Evolutionary conservation across 2,888 invertebrate species (phyloP).

Genomic region (Drosophila macrospina): DNA sequence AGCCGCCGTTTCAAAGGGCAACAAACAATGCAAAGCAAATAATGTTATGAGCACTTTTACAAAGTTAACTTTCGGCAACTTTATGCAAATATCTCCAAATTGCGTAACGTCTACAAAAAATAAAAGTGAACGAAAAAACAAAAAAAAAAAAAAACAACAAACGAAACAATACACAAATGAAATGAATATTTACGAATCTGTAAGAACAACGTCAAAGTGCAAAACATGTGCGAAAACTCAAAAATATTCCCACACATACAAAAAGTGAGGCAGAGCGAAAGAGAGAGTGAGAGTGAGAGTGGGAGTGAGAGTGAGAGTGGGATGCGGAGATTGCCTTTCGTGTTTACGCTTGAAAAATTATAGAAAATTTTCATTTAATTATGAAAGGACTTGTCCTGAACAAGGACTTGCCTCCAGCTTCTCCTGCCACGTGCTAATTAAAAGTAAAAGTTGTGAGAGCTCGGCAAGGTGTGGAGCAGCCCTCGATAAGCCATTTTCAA

Average conservation of each 20-base stretch:
- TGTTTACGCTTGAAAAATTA: slow-evolving; percentile 73
- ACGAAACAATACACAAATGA: slow-evolving; percentile 55
- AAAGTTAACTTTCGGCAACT: slow-evolving; percentile 41
- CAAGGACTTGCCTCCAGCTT: slow-evolving; percentile 4
- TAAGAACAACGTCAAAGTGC: slow-evolving; percentile 45
- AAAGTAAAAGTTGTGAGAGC: slow-evolving; percentile 45
- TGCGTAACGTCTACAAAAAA: slow-evolving; percentile 23
- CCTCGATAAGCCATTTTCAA: slow-evolving; percentile 45
- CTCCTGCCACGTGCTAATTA: slow-evolving; percentile 52
- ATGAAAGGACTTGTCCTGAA: slow-evolving; percentile 58
- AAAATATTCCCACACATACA: slow-evolving; percentile 69
- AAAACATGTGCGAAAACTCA: slow-evolving; percentile 73
- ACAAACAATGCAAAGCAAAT: slow-evolving; percentile 30
- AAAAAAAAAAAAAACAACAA: slow-evolving; percentile 16
- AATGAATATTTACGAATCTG: slow-evolving; percentile 77
- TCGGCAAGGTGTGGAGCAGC: slow-evolving; percentile 31
- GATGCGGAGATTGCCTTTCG: slow-evolving; percentile 49
- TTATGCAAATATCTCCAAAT: slow-evolving; percentile 70
- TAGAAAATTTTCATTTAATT: slow-evolving; percentile 77
- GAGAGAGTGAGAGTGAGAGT: background rate
- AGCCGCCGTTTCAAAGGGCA: slow-evolving; percentile 31
- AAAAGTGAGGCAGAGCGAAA: background rate
- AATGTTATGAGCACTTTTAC: slow-evolving; percentile 43
- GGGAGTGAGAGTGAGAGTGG: background rate
- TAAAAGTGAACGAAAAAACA: slow-evolving; percentile 5